phyloP scores from a whole-genome alignment of 2,888 invertebrate genomes.

The Rhagonycha lutea region DNA sequence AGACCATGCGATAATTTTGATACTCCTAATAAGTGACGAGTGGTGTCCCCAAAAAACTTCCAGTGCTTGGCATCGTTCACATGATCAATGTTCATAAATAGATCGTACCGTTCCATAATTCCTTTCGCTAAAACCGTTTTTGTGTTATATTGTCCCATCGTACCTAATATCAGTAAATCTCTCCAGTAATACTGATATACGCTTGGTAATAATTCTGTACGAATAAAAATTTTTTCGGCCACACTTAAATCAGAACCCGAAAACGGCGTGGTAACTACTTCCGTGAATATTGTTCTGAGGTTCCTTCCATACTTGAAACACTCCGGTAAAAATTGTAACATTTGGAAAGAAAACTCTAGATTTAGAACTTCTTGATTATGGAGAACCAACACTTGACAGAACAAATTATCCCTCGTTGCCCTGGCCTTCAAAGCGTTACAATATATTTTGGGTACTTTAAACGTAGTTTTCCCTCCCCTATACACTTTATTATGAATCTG shows the following conservation, averaged over 20 bases:
- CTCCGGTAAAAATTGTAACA: conserved; percentile 89
- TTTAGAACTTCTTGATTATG: conserved; percentile 91
- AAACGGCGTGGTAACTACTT: conserved; percentile 61
- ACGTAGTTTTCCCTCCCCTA: conserved; percentile 91
- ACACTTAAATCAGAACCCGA: conserved; percentile 60
- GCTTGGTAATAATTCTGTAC: conserved; percentile 94
- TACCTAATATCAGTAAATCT: conserved; percentile 84
- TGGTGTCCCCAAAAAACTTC: conserved; percentile 89
- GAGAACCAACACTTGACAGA: conserved; percentile 87
- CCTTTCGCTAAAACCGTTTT: conserved; percentile 88
- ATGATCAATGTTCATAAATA: conserved; percentile 88
- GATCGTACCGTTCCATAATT: conserved; percentile 82
- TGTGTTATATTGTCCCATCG: conserved; percentile 92
- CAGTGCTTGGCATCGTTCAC: conserved; percentile 97
- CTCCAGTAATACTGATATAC: conserved; percentile 93
- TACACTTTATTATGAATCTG: conserved; percentile 96
- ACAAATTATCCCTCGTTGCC: conserved; percentile 80
- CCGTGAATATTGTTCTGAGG: conserved; percentile 78
- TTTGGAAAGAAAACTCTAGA: conserved; percentile 88
- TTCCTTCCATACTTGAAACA: conserved; percentile 80
- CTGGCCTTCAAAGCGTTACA: conserved; percentile 79
- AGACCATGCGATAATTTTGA: conserved; percentile 89
- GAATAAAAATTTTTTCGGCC: conserved; percentile 72
- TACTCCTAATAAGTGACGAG: conserved; percentile 97
- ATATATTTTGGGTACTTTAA: conserved; percentile 79